Evolutionary conservation across 2,797 vertebrate species (phyloP), one percentile per base, ranked within the genome.

Genomic region (Xiphorhynchus erythropygius): DNA sequence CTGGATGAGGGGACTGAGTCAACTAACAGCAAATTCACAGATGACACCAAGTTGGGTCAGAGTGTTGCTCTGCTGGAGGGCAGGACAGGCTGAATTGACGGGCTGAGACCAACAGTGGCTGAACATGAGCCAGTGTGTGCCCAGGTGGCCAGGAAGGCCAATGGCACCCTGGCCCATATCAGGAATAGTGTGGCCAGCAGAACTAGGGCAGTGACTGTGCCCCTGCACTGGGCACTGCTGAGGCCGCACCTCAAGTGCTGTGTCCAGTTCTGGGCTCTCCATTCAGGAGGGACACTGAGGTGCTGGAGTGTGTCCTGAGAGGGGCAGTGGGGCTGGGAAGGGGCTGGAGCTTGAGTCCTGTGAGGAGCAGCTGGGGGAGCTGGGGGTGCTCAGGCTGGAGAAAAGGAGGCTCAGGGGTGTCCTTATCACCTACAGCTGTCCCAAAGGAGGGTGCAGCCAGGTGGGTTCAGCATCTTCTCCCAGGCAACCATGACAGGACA

Each of bases 21-120:
- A 32, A 69, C 16, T 4, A 19, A 28, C n/a, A 56, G 18, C 49
- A 69, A 25, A 56, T 56, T 56, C 8, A 3, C 37, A 49, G 35
- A 55, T 0, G 0, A 69, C 42, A 56, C 19, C 32, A 68, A 49
- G 18, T 5, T 56, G 42, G 27, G 13, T 37, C 62, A n/a, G 13
- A n/a, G 13, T 69, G 35, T n/a, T 7, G 2, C 42, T 35, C 24
- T 56, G 49, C 23, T 64, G 41, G 30, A 64, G 30, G 41, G 41
- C 41, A 41, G 41, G 35, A 7, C 35, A 28, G 25, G 18, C 9
- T 75, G 47, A 27, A 62, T 28, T 2, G 41, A 62, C 8, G 11
- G 62, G 18, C 63, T 42, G 63, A 49, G 47, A 55, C 11, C 42
- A 75, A 17, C 4, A 74, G 18, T 33, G 11, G 33, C 5, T 35